Evolutionary conservation across 2,113 vertebrate genomes (phyloP).

Genomic region (Sterrhoptilus dennistouni): DNA sequence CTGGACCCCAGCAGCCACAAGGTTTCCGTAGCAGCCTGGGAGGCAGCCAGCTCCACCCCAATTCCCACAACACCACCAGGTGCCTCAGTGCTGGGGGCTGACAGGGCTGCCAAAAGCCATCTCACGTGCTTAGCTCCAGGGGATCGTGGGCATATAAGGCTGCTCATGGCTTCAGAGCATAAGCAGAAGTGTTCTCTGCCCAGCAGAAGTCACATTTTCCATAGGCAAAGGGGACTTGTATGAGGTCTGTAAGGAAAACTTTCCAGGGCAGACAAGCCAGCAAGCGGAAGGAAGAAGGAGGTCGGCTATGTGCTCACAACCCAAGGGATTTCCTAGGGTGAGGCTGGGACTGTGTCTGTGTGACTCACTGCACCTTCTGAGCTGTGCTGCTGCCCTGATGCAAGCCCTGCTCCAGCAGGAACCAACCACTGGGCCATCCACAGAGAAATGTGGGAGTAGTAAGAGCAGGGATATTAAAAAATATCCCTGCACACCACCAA

Average conservation of each 20-base stretch:
- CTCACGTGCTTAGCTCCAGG: not conserved
- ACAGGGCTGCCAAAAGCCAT: not conserved
- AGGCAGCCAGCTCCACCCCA: not conserved
- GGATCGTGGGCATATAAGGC: not conserved
- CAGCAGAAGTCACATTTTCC: not conserved
- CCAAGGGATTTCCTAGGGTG: not conserved
- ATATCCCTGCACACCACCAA: not conserved
- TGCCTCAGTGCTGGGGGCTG: accelerated
- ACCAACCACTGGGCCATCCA: accelerated
- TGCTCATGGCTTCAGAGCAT: not conserved
- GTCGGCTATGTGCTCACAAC: not conserved
- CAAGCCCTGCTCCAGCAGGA: not conserved
- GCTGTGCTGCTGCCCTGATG: not conserved
- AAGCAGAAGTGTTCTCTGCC: not conserved
- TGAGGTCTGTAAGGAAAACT: not conserved
- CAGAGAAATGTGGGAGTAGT: accelerated
- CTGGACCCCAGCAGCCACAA: not conserved
- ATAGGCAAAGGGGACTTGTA: not conserved
- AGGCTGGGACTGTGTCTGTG: not conserved
- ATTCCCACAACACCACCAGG: not conserved
- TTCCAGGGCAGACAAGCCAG: not conserved
- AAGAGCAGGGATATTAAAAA: not conserved
- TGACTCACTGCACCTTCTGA: not conserved
- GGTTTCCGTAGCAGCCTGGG: not conserved
- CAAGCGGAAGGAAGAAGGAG: not conserved